Conservation (phyloP, 2,888 invertebrate species). For the Herminia tarsipennalis region DNA sequence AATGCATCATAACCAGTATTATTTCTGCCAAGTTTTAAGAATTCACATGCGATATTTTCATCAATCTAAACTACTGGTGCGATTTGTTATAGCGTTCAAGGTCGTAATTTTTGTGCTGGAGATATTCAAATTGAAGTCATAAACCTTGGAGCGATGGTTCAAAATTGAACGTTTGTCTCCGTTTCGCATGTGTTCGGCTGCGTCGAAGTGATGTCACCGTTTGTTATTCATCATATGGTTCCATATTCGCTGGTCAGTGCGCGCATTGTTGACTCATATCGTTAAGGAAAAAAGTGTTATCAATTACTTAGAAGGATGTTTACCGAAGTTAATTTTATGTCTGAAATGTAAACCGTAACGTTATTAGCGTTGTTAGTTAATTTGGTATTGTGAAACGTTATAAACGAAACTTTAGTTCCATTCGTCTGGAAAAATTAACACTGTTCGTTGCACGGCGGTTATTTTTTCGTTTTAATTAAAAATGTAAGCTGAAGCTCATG, state of each 20-base stretch:
- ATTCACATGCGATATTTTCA: slow-evolving; percentile 42
- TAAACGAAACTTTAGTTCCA: background rate
- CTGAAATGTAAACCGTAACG: slow-evolving; percentile 22
- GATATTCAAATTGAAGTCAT: slow-evolving; percentile 53
- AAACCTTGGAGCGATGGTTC: slow-evolving; percentile 42
- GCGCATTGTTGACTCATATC: slow-evolving; percentile 66
- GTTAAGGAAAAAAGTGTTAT: slow-evolving; percentile 59
- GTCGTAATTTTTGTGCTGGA: slow-evolving; percentile 43
- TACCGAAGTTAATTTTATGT: slow-evolving; percentile 30
- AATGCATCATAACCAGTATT: too few species aligned
- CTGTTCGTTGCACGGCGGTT: background rate
- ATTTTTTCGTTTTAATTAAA: background rate
- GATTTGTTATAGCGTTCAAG: slow-evolving; percentile 63
- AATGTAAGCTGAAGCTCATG: background rate
- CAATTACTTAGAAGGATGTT: slow-evolving; percentile 42
- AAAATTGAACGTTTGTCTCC: slow-evolving; percentile 43
- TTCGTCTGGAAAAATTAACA: background rate
- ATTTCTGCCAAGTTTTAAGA: slow-evolving; percentile 16
- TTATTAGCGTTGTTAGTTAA: background rate
- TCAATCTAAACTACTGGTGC: slow-evolving; percentile 52
- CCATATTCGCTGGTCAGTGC: slow-evolving; percentile 62
- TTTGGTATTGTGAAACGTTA: background rate
- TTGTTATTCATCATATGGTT: slow-evolving; percentile 70
- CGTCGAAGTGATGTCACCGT: slow-evolving; percentile 77
- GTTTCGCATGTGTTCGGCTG: slow-evolving; percentile 56